These are phyloP conservation scores for Acronicta alni DNA, from an alignment of 2,888 invertebrate species.

Conservation along the genomic window DNA sequence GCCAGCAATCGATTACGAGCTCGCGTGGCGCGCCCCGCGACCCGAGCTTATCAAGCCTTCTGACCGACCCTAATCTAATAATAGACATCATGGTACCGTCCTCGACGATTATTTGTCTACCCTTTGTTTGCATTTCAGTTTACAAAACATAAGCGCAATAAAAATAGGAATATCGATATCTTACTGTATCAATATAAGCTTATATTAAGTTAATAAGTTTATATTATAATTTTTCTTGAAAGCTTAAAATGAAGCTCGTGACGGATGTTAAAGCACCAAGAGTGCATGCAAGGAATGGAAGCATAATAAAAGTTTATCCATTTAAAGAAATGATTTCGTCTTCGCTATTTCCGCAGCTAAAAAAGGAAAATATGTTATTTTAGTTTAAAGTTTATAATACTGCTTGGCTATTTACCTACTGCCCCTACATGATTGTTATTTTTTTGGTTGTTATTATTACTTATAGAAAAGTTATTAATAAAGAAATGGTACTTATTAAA, in stretches of 20 bases:
- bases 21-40: slow-evolving; percentile 75
- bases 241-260: slow-evolving; percentile 4
- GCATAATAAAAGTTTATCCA: slow-evolving; percentile 14
- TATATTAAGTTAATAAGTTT: no score
- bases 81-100: slow-evolving; percentile 71
- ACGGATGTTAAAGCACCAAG: not conserved
- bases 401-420: slow-evolving; percentile 16
- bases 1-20: slow-evolving; percentile 66
- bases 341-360: slow-evolving; percentile 28
- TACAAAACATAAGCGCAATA: slow-evolving; percentile 22
- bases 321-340: slow-evolving; percentile 39
- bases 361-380: slow-evolving; percentile 50
- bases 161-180: slow-evolving; percentile 9
- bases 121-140: slow-evolving; percentile 49
- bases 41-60: slow-evolving; percentile 73
- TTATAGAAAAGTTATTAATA: no score
- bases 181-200: not conserved
- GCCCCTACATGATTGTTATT: slow-evolving; percentile 13
- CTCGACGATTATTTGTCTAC: slow-evolving; percentile 48
- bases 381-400: slow-evolving; percentile 39
- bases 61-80: slow-evolving; percentile 80
- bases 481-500: no score
- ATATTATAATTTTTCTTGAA: no score
- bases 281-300: slow-evolving; percentile 2
- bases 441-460: no score